Evolutionary conservation across 2,113 vertebrate genomes (phyloP).

Genomic region (Microtus pennsylvanicus): DNA sequence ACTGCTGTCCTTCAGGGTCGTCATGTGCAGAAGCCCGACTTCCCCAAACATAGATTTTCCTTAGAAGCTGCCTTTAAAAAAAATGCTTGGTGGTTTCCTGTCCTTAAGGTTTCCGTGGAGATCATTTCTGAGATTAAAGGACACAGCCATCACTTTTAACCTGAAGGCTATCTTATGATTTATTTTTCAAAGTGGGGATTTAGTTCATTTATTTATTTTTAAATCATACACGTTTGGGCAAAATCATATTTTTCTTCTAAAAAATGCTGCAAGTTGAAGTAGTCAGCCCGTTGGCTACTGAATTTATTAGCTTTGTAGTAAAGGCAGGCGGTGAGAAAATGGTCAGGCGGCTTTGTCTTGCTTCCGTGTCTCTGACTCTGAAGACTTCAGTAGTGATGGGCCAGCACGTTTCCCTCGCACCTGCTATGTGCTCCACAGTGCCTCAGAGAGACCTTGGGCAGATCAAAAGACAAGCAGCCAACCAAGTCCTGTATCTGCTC

Average conservation of each 20-base stretch:
- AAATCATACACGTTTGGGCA: not conserved
- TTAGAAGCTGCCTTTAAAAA: constrained; percentile 63
- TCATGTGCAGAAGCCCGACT: constrained; percentile 18
- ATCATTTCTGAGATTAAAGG: constrained; percentile 78
- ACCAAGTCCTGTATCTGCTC: not conserved
- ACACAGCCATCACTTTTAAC: constrained; percentile 67
- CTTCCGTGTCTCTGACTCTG: not conserved
- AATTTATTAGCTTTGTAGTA: constrained; percentile 11
- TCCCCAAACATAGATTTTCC: constrained; percentile 64
- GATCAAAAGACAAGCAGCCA: not conserved
- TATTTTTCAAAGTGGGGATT: constrained; percentile 75
- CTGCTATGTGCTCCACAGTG: not conserved
- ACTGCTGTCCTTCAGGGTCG: not conserved
- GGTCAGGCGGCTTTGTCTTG: not conserved
- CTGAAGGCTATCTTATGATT: constrained; percentile 61
- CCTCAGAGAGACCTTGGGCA: not conserved
- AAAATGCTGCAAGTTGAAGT: not conserved
- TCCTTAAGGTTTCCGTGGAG: constrained; percentile 60
- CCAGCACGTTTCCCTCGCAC: not conserved
- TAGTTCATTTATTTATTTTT: not conserved
- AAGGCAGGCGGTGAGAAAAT: not conserved
- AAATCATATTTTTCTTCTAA: constrained; percentile 43
- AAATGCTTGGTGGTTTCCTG: constrained; percentile 66
- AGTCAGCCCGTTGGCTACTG: not conserved
- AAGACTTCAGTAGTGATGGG: not conserved